phyloP scores from a whole-genome alignment of 2,113 vertebrate species.

The Neodontobutis hainanensis region DNA sequence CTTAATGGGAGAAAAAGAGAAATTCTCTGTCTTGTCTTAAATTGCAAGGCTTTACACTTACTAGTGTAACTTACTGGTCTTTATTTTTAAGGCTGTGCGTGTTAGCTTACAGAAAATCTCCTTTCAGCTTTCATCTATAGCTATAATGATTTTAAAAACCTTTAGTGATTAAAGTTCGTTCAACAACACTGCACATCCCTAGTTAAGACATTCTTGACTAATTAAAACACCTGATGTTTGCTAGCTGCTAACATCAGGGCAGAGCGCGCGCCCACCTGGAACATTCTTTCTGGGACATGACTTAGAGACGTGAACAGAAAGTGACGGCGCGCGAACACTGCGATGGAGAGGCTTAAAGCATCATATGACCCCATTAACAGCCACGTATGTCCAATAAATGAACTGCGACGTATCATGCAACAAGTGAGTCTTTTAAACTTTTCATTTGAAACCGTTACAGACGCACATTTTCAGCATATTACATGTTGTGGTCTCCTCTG shows the following conservation, averaged over 20 bases:
- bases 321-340: conserved; percentile 25
- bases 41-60: too few species aligned
- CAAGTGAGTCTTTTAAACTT: not conserved
- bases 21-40: too few species aligned
- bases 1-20: too few species aligned
- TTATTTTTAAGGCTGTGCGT: too few species aligned
- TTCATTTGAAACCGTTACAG: not conserved
- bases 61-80: too few species aligned
- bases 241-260: not conserved
- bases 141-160: too few species aligned
- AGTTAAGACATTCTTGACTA: not conserved
- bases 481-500: too few species aligned
- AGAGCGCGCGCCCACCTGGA: not conserved
- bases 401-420: conserved; percentile 21
- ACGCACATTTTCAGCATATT: too few species aligned
- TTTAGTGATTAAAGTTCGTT: too few species aligned
- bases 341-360: conserved; percentile 10
- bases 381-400: conserved; percentile 38
- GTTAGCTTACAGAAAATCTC: too few species aligned
- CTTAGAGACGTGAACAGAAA: conserved; percentile 25
- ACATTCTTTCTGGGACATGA: conserved; percentile 5
- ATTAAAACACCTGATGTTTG: conserved; percentile 2
- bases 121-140: too few species aligned
- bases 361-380: conserved; percentile 61
- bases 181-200: not conserved